Evolutionary conservation across 2,113 vertebrate species (phyloP).

Genomic region (Lanius ludovicianus): DNA sequence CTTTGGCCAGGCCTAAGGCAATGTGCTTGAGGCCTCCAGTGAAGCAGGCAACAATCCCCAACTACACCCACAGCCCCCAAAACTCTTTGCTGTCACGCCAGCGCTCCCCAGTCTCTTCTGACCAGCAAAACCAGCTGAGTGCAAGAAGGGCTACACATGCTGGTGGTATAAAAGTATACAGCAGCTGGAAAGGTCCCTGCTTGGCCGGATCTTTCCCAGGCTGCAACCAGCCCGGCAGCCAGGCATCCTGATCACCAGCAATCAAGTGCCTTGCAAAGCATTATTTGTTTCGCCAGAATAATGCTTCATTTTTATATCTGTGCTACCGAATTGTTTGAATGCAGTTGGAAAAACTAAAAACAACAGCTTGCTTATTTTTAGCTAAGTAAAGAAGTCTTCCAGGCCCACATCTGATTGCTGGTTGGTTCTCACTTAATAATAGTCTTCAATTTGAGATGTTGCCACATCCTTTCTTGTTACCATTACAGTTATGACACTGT

Average conservation of each 20-base stretch:
- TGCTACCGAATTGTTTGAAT: background rate
- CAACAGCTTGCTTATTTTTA: background rate
- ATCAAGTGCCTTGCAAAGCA: rapidly evolving
- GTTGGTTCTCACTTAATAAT: background rate
- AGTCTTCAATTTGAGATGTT: constrained; percentile 14
- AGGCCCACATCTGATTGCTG: background rate
- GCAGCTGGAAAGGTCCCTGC: background rate
- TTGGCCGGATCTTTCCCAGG: background rate
- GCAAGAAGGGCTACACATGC: rapidly evolving
- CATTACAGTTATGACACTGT: constrained; percentile 66
- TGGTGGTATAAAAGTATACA: no score
- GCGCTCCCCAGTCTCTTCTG: background rate
- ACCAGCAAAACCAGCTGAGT: background rate
- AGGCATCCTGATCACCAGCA: background rate
- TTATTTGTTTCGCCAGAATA: background rate
- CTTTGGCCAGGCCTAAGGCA: background rate
- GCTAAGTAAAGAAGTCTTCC: background rate
- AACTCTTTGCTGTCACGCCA: background rate
- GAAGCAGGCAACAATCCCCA: background rate
- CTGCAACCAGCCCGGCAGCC: background rate
- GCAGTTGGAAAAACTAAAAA: background rate
- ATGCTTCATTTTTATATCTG: background rate
- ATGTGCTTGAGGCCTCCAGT: background rate
- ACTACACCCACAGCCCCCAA: background rate
- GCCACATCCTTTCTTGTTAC: constrained; percentile 74